These are phyloP conservation scores for Plecturocebus donacophilus DNA, from an alignment of 2,113 vertebrate species.

Conservation along the genomic window DNA sequence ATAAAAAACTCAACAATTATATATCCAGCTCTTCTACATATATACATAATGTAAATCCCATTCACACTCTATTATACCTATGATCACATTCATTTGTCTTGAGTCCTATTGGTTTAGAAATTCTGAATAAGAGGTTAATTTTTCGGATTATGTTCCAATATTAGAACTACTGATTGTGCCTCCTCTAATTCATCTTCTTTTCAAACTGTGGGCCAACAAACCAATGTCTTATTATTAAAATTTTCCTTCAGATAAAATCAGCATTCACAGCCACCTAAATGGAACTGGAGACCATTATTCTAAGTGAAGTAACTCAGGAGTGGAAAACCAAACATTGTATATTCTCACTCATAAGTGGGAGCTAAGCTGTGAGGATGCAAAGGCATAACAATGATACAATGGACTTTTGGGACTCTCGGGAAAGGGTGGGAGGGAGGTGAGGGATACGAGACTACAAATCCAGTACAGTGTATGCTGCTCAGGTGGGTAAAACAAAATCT, in stretches of 20 bases:
- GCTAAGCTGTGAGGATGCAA: too few species aligned
- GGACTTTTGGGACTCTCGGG: too few species aligned
- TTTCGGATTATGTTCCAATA: neutral
- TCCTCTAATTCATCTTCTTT: neutral
- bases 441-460: too few species aligned
- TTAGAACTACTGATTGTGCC: neutral
- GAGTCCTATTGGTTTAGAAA: neutral
- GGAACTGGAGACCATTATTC: too few species aligned
- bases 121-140: neutral
- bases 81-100: neutral
- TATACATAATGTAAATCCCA: neutral
- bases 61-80: neutral
- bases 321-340: too few species aligned
- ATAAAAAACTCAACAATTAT: neutral
- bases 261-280: too few species aligned
- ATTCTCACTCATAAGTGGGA: too few species aligned
- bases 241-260: neutral
- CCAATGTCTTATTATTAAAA: neutral
- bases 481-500: too few species aligned
- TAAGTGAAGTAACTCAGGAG: too few species aligned
- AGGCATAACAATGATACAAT: too few species aligned
- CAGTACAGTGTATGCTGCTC: too few species aligned
- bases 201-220: neutral
- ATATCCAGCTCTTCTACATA: neutral
- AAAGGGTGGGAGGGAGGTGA: too few species aligned